These are phyloP conservation scores for Alosa sapidissima DNA, from an alignment of 2,797 vertebrate genomes.

Conservation along the genomic window DNA sequence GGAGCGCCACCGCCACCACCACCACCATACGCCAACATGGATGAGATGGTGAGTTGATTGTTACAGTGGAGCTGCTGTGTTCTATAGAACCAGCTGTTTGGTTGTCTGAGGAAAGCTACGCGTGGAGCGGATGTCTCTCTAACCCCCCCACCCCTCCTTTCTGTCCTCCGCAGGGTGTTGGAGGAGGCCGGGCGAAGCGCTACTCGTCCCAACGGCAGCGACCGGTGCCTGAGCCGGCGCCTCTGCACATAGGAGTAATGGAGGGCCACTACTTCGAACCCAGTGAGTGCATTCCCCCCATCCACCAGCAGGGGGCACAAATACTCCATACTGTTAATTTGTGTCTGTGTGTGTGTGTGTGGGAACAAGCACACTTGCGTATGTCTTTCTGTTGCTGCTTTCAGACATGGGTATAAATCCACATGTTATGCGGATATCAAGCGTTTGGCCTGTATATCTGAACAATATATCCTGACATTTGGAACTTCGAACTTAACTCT, in stretches of 20 bases:
- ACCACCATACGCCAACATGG: conserved; percentile 87
- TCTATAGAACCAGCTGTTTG: neutral
- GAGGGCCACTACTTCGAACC: conserved; percentile 96
- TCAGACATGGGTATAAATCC: too few relatives aligned
- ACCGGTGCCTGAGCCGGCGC: conserved; percentile 84
- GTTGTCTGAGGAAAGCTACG: too few relatives aligned
- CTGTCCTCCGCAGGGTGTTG: conserved; percentile 69
- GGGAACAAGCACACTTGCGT: too few relatives aligned
- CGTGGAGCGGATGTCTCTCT: neutral
- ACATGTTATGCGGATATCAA: too few relatives aligned
- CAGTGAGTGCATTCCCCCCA: conserved; percentile 74
- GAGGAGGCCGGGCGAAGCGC: conserved; percentile 88
- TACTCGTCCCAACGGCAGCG: conserved; percentile 95
- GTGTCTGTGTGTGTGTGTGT: neutral
- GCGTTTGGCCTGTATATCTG: too few relatives aligned
- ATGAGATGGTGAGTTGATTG: conserved; percentile 82
- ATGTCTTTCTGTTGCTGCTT: neutral
- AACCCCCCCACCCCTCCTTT: neutral
- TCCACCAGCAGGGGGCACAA: neutral
- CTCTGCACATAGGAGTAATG: conserved; percentile 93
- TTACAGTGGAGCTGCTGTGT: neutral
- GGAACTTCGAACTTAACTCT: too few relatives aligned
- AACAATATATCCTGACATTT: too few relatives aligned
- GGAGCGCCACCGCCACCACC: conserved; percentile 81
- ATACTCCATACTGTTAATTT: neutral